A percentile compares a stretch with the other conserved stretches of the same genome.
These are phyloP conservation scores for Trachelus tabidus DNA, from an alignment of 2,888 invertebrate species.

Conservation along the genomic window DNA sequence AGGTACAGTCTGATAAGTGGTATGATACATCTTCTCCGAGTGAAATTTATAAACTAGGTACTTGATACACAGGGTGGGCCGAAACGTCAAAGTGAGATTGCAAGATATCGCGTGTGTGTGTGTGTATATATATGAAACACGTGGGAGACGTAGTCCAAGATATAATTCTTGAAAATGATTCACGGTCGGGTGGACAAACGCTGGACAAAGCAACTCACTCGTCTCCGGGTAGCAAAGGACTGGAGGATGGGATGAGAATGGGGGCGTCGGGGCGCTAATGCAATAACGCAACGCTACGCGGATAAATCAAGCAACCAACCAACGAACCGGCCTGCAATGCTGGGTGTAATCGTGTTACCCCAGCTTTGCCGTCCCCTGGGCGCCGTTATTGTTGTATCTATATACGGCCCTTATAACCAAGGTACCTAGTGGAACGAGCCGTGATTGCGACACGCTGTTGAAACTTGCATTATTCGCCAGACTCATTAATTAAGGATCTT, in stretches of 20 bases:
- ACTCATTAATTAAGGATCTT: not conserved
- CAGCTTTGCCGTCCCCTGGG: conserved; percentile 49
- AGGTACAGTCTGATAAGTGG: not conserved
- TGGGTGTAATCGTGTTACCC: conserved; percentile 57
- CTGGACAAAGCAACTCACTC: conserved; percentile 18
- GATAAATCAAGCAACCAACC: conserved; percentile 60
- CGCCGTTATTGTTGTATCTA: conserved; percentile 47
- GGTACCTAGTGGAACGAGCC: conserved; percentile 2
- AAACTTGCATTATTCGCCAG: not conserved
- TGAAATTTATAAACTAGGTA: not conserved
- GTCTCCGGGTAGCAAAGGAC: conserved; percentile 6
- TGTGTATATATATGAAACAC: not conserved
- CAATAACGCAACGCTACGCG: conserved; percentile 59
- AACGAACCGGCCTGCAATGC: conserved; percentile 32
- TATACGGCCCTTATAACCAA: not conserved
- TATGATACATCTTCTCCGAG: not conserved
- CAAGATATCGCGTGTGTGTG: not conserved
- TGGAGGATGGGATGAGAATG: conserved; percentile 21
- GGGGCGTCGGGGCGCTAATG: conserved; percentile 54
- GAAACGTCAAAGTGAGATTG: not conserved
- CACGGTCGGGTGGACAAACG: conserved; percentile 39
- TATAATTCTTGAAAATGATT: conserved; percentile 51
- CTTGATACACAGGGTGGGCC: not conserved
- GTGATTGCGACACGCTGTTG: not conserved
- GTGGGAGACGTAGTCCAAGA: conserved; percentile 31